Base-by-base conservation (phyloP, 2,888 invertebrate species). In the Phasia obesa region DNA sequence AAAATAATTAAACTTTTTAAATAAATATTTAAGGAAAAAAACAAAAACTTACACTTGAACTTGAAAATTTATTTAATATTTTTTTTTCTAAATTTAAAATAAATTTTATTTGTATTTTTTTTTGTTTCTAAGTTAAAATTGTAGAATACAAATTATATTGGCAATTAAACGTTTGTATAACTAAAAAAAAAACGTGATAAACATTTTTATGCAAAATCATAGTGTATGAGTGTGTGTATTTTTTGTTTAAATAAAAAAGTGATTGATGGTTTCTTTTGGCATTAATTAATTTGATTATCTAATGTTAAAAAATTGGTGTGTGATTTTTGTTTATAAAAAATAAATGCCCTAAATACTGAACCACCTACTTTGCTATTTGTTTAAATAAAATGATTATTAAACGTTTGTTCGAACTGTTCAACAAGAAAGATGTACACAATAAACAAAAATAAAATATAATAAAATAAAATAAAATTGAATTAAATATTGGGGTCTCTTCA, bases 1-100 rank as follows among this genome's bases (percentile, higher is more conserved):
- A 65, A 67, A 69, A 42, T 7, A 70, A 19, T 47, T 44, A 13
- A 59, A 67, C 17, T 57, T 69, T 60, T 59, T 44, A 65, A 84
- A 60, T 25, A 69, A 77, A 23, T 42, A 82, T 80, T 81, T 75
- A 79, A 86, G 49, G 71, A 85, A 67, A 79, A 27, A 42, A 13
- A 42, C 3, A 42, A 80, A 86, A 81, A 75, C 65, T 79, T 67
- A 57, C 44, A 62, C 79, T 84, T 86, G 85, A 86, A 86, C 86
- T 85, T 86, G 84, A 86, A 82, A 65, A 13, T 60, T 60, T 35
- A 4, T 21, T 49, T 5, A n/a, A 4, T 31, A n/a, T 31, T 47
- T 23, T 23, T 59, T 42, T 42, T 25, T 47, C 21, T 21, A 53
- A 73, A 44, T 51, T 38, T 13, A 5, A 15, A 57, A 70, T 25